Conservation (phyloP, 2,888 invertebrate genomes). For the Enchytraeus crypticus region DNA sequence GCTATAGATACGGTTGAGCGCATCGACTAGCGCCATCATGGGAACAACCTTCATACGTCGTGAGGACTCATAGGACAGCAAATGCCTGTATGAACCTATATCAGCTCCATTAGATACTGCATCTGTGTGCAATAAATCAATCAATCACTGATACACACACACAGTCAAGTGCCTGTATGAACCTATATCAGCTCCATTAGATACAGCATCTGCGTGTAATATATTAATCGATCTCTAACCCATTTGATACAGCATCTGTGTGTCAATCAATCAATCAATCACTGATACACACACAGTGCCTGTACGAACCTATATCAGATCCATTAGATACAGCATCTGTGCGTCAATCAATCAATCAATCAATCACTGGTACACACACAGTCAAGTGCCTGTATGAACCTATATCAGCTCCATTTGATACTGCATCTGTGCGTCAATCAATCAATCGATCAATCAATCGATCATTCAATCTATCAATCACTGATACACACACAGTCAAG, state of each 20-base stretch:
- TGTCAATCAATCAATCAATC: too few relatives aligned
- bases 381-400: constrained; percentile 64
- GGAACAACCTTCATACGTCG: constrained; percentile 80
- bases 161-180: constrained; percentile 62
- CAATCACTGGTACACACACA: constrained; percentile 82
- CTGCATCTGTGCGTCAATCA: constrained; percentile 80
- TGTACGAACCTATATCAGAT: constrained; percentile 61
- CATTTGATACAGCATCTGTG: too few relatives aligned
- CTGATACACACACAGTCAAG: constrained; percentile 73
- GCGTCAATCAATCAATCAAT: too few relatives aligned
- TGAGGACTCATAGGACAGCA: constrained; percentile 72
- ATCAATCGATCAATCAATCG: constrained; percentile 70
- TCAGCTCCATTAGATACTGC: constrained; percentile 76
- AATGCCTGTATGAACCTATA: constrained; percentile 61
- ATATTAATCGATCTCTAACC: constrained; percentile 72
- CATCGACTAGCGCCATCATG: constrained; percentile 76
- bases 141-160: constrained; percentile 76
- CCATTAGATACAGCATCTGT: too few relatives aligned
- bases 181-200: constrained; percentile 76
- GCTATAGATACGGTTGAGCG: constrained; percentile 72
- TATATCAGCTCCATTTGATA: constrained; percentile 74
- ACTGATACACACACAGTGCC: constrained; percentile 76
- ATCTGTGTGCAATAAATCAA: constrained; percentile 81
- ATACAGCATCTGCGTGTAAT: constrained; percentile 74
- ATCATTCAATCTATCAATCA: too few relatives aligned